Evolutionary conservation across 1,140 invertebrate species (phyloP), one percentile per base, ranked within the genome.

Genomic region (Paraescarpia echinospica): DNA sequence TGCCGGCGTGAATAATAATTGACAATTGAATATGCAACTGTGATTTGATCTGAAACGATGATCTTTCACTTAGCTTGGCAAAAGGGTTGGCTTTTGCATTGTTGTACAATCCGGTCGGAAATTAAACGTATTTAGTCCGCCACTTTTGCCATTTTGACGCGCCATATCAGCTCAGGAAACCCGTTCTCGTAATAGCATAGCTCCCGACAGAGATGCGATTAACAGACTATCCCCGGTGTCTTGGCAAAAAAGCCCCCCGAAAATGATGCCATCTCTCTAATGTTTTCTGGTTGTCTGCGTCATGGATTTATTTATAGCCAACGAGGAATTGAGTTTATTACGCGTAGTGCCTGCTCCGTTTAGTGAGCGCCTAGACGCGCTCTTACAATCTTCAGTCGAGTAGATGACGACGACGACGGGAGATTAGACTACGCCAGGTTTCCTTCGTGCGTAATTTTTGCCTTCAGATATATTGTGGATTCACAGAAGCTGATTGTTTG

Each of bases 211-310:
- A 6, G 59, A 77, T 77, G 22, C 59, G 59, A 77, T 77, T 77
- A 77, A 77, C 59, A 14, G 59, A 27, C 9, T 22, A 77, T 77
- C 59, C 59, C 12, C 27, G 59, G 8, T 77, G 59, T 77, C 59
- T 77, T 77, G 22, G 27, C 59, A 77, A 77, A 77, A 77, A 77
- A 77, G 59, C 59, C 22, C 18, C 4, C 9, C 27, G 59, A 77
- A 77, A 77, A 18, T 77, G 59, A 77, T 77, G 59, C 59, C 59
- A 27, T 77, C 59, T 77, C 59, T 2, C 59, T 77, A 77, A 77
- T 77, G 59, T 77, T 77, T 77, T 77, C 59, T 77, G 59, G 59
- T 77, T 77, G 59, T 77, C 59, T 77, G 59, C 59, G 59, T 77
- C 59, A 77, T 77, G 27, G 22, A 18, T 77, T 77, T 77, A 77